A percentile compares a stretch with the other conserved stretches of the same genome.
Conservation (phyloP, 2,797 vertebrate species). For the Anabacerthia variegaticeps region DNA sequence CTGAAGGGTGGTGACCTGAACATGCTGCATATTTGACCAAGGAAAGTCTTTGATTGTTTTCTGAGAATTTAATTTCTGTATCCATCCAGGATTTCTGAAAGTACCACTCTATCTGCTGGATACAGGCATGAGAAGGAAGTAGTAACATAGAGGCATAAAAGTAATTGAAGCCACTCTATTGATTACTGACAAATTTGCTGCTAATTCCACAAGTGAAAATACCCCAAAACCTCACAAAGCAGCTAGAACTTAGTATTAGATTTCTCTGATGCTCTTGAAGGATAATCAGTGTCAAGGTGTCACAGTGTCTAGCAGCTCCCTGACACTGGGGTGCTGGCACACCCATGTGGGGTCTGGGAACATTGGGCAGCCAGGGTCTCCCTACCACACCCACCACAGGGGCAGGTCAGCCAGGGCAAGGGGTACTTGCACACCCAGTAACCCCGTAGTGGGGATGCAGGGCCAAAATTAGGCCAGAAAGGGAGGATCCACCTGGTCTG, state of each 20-base stretch:
- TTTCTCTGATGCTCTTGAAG: background rate
- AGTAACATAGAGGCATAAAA: background rate
- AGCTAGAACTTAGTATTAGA: background rate
- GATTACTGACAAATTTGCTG: background rate
- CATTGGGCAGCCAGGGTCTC: background rate
- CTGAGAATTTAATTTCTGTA: background rate
- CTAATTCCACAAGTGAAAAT: background rate
- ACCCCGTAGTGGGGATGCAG: background rate
- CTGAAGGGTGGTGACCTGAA: background rate
- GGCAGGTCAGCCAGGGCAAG: background rate
- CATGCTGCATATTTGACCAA: background rate
- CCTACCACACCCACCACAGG: background rate
- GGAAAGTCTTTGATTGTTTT: background rate
- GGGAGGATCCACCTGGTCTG: background rate
- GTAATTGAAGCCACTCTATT: background rate
- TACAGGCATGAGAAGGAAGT: background rate
- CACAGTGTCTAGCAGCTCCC: background rate
- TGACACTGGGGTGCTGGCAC: accelerated
- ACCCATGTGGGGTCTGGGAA: background rate
- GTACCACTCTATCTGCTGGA: background rate
- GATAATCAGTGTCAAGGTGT: background rate
- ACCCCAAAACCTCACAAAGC: background rate
- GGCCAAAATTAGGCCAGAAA: background rate
- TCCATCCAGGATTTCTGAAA: background rate
- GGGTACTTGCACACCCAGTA: background rate